phyloP scores from a whole-genome alignment of 2,113 vertebrate genomes.

The Thermophis baileyi region DNA sequence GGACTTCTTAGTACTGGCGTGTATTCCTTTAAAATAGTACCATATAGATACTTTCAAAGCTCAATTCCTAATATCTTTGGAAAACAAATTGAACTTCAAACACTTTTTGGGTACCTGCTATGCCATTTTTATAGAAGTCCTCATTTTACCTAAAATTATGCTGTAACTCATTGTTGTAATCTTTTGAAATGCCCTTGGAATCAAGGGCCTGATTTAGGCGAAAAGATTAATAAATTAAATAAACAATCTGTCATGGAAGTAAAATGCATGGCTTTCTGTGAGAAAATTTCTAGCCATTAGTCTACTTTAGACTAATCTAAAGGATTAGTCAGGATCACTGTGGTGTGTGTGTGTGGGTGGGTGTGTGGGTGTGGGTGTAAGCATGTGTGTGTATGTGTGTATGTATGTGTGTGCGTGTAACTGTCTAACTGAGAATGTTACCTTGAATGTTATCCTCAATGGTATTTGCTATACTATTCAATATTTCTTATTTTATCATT shows the following conservation, averaged over 20 bases:
- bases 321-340: background rate
- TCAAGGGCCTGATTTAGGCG: background rate
- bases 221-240: background rate
- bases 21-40: too few relatives aligned
- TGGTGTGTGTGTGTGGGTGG: too few relatives aligned
- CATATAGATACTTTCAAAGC: too few relatives aligned
- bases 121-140: background rate
- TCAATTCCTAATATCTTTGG: background rate
- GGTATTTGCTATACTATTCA: background rate
- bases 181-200: background rate
- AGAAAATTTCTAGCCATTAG: background rate
- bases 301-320: too few relatives aligned
- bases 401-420: too few relatives aligned
- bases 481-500: background rate
- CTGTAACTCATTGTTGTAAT: background rate
- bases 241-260: background rate
- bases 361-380: background rate
- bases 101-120: background rate
- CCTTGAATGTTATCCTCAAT: background rate
- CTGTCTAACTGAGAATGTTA: background rate
- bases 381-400: background rate
- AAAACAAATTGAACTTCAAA: background rate
- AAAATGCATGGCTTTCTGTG: background rate
- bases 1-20: background rate
- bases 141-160: background rate